A percentile compares a stretch with the other conserved stretches of the same genome.
These are phyloP conservation scores for Lepus europaeus DNA, from an alignment of 2,113 vertebrate species.

Conservation along the genomic window DNA sequence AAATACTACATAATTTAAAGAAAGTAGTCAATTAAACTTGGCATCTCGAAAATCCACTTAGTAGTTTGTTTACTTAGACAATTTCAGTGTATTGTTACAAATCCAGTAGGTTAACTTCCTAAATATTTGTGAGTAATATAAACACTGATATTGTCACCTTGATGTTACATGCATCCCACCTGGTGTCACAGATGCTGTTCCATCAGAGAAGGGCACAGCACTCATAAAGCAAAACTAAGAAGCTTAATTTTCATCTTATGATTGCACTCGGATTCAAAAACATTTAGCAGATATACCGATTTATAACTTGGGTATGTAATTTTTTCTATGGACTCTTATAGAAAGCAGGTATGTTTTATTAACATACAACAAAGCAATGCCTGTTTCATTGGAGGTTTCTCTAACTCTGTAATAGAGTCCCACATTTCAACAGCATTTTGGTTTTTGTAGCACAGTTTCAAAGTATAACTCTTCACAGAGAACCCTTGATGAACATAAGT, in stretches of 20 bases:
- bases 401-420: not conserved
- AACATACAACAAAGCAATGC: not conserved
- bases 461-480: constrained; percentile 4
- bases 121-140: not conserved
- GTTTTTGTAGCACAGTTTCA: not conserved
- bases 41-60: not conserved
- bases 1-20: constrained; percentile 44
- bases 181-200: not conserved
- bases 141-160: not conserved
- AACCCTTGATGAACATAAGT: not conserved
- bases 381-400: constrained; percentile 5
- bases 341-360: not conserved
- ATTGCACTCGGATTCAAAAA: not conserved
- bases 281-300: not conserved
- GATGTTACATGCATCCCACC: not conserved
- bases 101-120: not conserved
- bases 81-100: constrained; percentile 21
- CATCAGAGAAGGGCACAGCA: not conserved
- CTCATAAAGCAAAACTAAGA: not conserved
- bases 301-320: not conserved
- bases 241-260: constrained; percentile 25
- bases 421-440: not conserved
- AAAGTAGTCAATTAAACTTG: constrained; percentile 14
- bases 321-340: not conserved
- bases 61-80: not conserved